phyloP scores from a whole-genome alignment of 2,888 invertebrate species.

The Aproaerema taeniolella region DNA sequence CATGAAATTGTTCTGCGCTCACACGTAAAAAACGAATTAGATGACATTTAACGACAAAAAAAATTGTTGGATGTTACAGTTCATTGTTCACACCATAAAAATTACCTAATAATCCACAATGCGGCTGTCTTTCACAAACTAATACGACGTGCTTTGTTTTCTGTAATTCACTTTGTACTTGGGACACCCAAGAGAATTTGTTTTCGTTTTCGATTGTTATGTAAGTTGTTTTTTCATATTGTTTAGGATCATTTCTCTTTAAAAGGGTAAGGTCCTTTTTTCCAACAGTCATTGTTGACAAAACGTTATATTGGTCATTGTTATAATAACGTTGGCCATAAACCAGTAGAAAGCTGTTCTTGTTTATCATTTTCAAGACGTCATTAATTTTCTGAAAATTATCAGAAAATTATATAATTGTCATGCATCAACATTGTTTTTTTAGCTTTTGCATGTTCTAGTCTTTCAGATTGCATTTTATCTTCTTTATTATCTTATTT shows the following conservation, averaged over 20 bases:
- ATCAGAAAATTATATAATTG: not conserved
- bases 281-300: conserved; percentile 37
- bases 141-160: conserved; percentile 35
- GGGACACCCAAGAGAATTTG: conserved; percentile 40
- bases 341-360: conserved; percentile 34
- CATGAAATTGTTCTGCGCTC: too few relatives aligned
- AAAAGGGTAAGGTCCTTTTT: conserved; percentile 35
- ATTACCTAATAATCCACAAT: conserved; percentile 43
- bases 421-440: not conserved
- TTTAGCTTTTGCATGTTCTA: not conserved
- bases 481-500: too few relatives aligned
- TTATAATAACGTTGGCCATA: too few relatives aligned
- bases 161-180: conserved; percentile 33
- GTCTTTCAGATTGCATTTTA: not conserved
- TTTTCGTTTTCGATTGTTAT: conserved; percentile 35
- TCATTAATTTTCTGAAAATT: conserved; percentile 38
- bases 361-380: conserved; percentile 25
- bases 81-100: too few relatives aligned
- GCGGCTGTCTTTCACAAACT: conserved; percentile 39
- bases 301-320: conserved; percentile 30
- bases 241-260: conserved; percentile 20
- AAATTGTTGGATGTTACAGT: too few relatives aligned
- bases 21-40: too few relatives aligned
- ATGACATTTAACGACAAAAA: too few relatives aligned
- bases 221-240: conserved; percentile 27